phyloP scores from a whole-genome alignment of 2,797 vertebrate genomes.

The Hozukius guyotensis region DNA sequence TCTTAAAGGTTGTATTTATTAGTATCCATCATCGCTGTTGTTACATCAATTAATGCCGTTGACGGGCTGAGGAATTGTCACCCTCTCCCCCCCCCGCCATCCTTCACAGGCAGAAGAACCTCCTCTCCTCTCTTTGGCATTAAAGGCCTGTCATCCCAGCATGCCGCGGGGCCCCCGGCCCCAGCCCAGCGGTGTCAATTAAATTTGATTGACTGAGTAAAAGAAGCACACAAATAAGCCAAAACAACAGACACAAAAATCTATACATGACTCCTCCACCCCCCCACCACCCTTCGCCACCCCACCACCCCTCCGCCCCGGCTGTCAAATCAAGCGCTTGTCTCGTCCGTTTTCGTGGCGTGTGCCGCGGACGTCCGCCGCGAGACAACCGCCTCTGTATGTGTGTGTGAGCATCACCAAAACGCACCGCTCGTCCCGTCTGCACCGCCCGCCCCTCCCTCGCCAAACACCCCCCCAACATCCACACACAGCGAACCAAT shows the following conservation, averaged over 20 bases:
- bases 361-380: slow-evolving; percentile 45
- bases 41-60: slow-evolving; percentile 96
- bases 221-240: slow-evolving; percentile 97
- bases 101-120: slow-evolving; percentile 71
- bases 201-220: slow-evolving; percentile 99
- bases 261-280: slow-evolving; percentile 96
- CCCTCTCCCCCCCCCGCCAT: slow-evolving; percentile 84
- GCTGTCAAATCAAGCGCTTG: slow-evolving; percentile 92
- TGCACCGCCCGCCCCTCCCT: slow-evolving; percentile 58
- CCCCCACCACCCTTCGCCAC: slow-evolving; percentile 85
- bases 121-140: slow-evolving; percentile 83
- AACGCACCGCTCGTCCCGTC: slow-evolving; percentile 80
- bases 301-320: slow-evolving; percentile 87
- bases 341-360: slow-evolving; percentile 92
- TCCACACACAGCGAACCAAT: slow-evolving; percentile 92
- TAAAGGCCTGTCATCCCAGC: slow-evolving; percentile 95
- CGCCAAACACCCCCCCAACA: slow-evolving; percentile 88
- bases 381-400: slow-evolving; percentile 26
- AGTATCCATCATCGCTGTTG: slow-evolving; percentile 94
- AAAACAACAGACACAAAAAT: slow-evolving; percentile 99
- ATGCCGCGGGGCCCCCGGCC: slow-evolving; percentile 79
- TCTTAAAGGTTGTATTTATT: slow-evolving; percentile 89
- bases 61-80: slow-evolving; percentile 88
- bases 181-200: slow-evolving; percentile 99
- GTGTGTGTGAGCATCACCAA: slow-evolving; percentile 17